Percentiles rank a stretch among this genome's conserved stretches.
Evolutionary conservation across 2,797 vertebrate genomes (phyloP).

Genomic region (Pogoniulus pusillus): DNA sequence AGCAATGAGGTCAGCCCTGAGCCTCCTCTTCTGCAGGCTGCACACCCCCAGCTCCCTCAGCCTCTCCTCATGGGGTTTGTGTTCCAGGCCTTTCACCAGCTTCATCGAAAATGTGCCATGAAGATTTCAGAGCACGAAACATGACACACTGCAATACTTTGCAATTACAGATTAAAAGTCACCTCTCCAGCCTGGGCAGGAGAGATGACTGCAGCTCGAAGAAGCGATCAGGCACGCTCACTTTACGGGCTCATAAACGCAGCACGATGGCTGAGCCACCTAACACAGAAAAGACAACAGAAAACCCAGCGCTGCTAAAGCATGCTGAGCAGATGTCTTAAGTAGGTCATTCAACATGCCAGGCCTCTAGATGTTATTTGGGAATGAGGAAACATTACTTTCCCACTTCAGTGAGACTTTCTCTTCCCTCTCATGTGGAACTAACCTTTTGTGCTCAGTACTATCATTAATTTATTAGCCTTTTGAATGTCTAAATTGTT

Average conservation of each 20-base stretch:
- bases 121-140: slow-evolving; percentile 1
- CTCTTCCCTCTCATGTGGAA: slow-evolving; percentile 23
- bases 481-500: neutral
- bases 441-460: slow-evolving; percentile 36
- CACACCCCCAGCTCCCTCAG: too few relatives aligned
- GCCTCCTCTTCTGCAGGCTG: too few relatives aligned
- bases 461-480: slow-evolving; percentile 63
- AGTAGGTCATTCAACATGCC: slow-evolving; percentile 51
- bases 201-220: neutral
- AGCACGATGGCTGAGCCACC: neutral
- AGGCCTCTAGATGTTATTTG: slow-evolving; percentile 46
- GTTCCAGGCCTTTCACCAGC: too few relatives aligned
- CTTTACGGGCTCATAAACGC: neutral
- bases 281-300: neutral
- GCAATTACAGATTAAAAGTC: neutral
- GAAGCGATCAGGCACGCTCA: neutral
- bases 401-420: slow-evolving; percentile 24
- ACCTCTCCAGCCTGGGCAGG: neutral
- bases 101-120: neutral
- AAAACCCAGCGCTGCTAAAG: slow-evolving; percentile 18
- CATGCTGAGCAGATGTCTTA: slow-evolving; percentile 27
- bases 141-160: neutral
- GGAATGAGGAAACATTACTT: slow-evolving; percentile 52
- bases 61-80: too few relatives aligned
- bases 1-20: too few relatives aligned